Evolutionary conservation across 2,888 invertebrate genomes (phyloP), one percentile per base, ranked within the genome.

Genomic region (Zootermopsis nevadensis): DNA sequence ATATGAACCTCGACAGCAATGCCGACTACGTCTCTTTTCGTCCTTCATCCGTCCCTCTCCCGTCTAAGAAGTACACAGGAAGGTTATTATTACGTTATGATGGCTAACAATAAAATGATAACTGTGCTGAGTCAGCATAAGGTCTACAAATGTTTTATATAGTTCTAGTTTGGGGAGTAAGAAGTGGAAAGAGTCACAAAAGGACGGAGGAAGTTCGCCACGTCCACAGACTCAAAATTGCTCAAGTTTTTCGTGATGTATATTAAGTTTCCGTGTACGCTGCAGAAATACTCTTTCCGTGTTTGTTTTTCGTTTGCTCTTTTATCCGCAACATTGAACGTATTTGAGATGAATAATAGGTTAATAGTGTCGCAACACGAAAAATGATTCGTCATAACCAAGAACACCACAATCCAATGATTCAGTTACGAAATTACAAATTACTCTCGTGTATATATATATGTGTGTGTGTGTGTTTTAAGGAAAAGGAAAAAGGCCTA

Each of bases 201-300:
- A 27, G n/a, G 60, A 15, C 24, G 53, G 53, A 60, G 60, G n/a
- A 7, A 27, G 10, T 60, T 48, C 60, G 6, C 60, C 60, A 60
- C 60, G 60, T 27, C 60, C n/a, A 60, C 60, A 10, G 27, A 60
- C 27, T 27, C 60, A 27, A 60, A 27, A 60, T 27, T 60, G 60
- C n/a, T 3, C 60, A 60, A 60, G 60, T 60, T 60, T 60, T 60
- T 60, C 60, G n/a, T 60, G 60, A 60, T 60, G 60, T 60, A 60
- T 60, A 27, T 2, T 27, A 27, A 60, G 60, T 60, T 60, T 27
- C 8, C 60, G 60, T 60, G 60, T 27, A 27, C 60, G 7, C 60
- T 10, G n/a, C 60, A 60, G 27, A 60, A 48, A n/a, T 27, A 15
- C 15, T 60, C 60, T 60, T 27, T 60, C 10, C 60, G 6, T 27